Evolutionary conservation across 2,888 invertebrate species (phyloP).

Genomic region (Drosophila mimica): DNA sequence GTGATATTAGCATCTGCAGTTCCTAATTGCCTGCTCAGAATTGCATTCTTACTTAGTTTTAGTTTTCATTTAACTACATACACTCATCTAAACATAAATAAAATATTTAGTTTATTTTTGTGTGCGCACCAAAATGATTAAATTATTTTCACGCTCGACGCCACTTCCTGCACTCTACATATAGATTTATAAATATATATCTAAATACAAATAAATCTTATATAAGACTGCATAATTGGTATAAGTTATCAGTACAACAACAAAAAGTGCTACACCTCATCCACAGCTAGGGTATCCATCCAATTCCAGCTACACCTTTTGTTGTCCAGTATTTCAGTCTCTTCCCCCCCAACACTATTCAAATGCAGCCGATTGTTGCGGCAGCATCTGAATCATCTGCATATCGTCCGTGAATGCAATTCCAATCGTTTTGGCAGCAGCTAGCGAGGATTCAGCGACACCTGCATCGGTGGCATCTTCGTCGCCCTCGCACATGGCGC

Average conservation of each 20-base stretch:
- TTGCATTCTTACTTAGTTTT: slow-evolving; percentile 35
- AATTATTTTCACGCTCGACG: slow-evolving; percentile 35
- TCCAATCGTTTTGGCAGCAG: slow-evolving; percentile 1
- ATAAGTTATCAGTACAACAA: slow-evolving; percentile 59
- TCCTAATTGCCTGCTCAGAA: slow-evolving; percentile 44
- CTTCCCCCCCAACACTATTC: slow-evolving; percentile 20
- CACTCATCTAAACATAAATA: slow-evolving; percentile 6
- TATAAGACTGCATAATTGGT: slow-evolving; percentile 34
- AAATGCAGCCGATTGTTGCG: slow-evolving; percentile 30
- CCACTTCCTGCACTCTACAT: slow-evolving; percentile 26
- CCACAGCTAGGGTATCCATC: not conserved
- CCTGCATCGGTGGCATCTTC: slow-evolving; percentile 34
- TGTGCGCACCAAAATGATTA: slow-evolving; percentile 30
- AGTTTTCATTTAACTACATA: slow-evolving; percentile 15
- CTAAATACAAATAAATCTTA: slow-evolving; percentile 36
- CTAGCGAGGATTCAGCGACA: not conserved
- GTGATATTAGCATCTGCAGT: slow-evolving; percentile 36
- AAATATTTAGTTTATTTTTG: not conserved
- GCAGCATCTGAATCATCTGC: slow-evolving; percentile 34
- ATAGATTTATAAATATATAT: slow-evolving; percentile 1
- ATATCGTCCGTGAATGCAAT: slow-evolving; percentile 45
- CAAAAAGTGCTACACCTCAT: slow-evolving; percentile 10
- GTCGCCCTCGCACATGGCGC: slow-evolving; percentile 66
- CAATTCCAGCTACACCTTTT: slow-evolving; percentile 9
- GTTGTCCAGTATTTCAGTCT: slow-evolving; percentile 11